Evolutionary conservation across 2,888 invertebrate species (phyloP), one percentile per base, ranked within the genome.

Genomic region (Plemyria rubiginata): DNA sequence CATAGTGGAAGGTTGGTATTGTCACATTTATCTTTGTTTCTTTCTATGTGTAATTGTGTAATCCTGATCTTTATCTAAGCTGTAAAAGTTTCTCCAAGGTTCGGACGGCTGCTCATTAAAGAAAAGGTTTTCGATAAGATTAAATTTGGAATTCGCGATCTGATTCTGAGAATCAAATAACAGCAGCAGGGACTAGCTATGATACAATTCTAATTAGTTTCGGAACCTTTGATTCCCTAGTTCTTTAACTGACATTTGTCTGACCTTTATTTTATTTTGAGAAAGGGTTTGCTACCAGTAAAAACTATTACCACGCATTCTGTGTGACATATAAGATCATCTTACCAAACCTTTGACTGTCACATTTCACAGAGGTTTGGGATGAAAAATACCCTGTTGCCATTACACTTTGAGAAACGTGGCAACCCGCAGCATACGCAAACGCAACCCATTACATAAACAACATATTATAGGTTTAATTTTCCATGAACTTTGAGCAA

Each of bases 181-280:
- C 75, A 79, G 43, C 43, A 38, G 36, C 15, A 15, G 73, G 70
- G 72, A 72, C 46, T 78, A 71, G 77, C 75, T 77, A 78, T 80
- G 79, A 80, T 83, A 79, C 79, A 83, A 81, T 79, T 81, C 72
- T 76, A 81, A 79, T 82, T 81, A 79, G 77, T 83, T 86, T 80
- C 4, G 3, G 8, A 38, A 9, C 11, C 36, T 77, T 78, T 72
- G 69, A 78, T 78, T 77, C 70, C 22, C 51, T 71, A 54, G 64
- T 59, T 60, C 65, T 73, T 69, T 68, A 67, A 67, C 61, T 15
- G 68, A 60, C 62, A 65, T 48, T 38, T 67, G 67, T 75, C 70
- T 62, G 61, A 52, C 60, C 57, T 60, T 32, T 32, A 32, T 8
- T 3, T 32, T 3, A 3, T 32, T 32, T 32, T 32, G 1, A 32